A percentile compares a stretch with the other conserved stretches of the same genome.
Conservation (phyloP, 2,113 vertebrate genomes). For the Todiramphus saurophagus region DNA sequence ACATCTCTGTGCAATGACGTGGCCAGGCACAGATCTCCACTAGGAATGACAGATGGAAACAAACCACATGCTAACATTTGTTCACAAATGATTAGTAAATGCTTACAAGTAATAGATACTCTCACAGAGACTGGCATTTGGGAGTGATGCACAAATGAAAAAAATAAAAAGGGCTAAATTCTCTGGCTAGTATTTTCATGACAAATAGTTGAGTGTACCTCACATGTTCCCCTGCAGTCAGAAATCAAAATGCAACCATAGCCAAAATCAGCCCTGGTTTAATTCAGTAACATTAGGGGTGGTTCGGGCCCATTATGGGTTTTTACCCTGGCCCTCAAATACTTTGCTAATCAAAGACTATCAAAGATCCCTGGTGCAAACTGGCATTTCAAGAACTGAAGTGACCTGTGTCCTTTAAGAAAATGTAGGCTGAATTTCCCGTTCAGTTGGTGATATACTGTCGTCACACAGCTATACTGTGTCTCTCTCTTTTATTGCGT, state of each 20-base stretch:
- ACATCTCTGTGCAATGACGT: conserved; percentile 8
- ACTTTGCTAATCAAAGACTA: background rate
- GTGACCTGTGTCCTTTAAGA: background rate
- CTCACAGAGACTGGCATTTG: conserved; percentile 34
- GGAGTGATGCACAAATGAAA: conserved; percentile 4
- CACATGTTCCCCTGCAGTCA: background rate
- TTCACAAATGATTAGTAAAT: conserved; percentile 53
- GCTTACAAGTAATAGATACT: conserved; percentile 22
- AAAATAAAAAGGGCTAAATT: background rate
- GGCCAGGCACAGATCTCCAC: background rate
- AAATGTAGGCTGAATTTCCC: background rate
- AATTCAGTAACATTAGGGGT: background rate
- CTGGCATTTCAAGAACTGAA: background rate
- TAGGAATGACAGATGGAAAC: conserved; percentile 46
- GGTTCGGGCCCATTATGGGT: background rate
- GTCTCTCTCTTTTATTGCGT: background rate
- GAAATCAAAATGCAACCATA: background rate
- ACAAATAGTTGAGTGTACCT: background rate
- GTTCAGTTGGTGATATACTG: background rate
- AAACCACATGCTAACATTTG: conserved; percentile 51
- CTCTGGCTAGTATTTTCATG: background rate
- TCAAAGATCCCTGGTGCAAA: background rate
- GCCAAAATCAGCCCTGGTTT: background rate
- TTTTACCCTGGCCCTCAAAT: background rate
- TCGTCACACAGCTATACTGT: background rate